Percentiles rank a stretch among this genome's conserved stretches.
Evolutionary conservation across 2,113 vertebrate species (phyloP).

Genomic region (Centropus bengalensis): DNA sequence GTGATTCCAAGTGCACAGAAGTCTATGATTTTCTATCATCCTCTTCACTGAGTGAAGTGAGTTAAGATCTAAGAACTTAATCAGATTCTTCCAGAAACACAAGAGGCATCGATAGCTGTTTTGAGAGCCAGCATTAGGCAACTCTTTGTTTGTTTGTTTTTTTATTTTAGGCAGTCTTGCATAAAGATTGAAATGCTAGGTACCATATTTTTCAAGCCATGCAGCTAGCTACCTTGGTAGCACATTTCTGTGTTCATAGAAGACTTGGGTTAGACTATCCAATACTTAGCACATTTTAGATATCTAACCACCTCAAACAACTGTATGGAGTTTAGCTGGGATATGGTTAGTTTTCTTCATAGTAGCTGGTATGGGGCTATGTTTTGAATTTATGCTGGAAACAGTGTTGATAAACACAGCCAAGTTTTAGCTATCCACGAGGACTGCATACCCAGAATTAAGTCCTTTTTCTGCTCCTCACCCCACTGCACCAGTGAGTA

Average conservation of each 20-base stretch:
- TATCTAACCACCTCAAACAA: neutral
- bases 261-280: neutral
- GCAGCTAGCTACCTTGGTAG: neutral
- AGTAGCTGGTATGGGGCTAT: too few relatives aligned
- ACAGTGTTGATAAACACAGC: too few relatives aligned
- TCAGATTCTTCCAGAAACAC: neutral
- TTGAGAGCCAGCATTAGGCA: neutral
- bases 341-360: too few relatives aligned
- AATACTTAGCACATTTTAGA: neutral
- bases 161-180: neutral
- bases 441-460: too few relatives aligned
- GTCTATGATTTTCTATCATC: neutral
- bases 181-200: neutral
- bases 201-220: neutral
- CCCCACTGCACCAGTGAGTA: too few relatives aligned
- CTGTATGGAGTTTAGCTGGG: too few relatives aligned
- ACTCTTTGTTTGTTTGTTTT: neutral
- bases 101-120: neutral
- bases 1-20: neutral
- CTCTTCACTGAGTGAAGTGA: neutral
- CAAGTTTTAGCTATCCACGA: too few relatives aligned
- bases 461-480: too few relatives aligned
- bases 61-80: neutral
- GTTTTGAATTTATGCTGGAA: too few relatives aligned
- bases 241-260: neutral